Evolutionary conservation across 2,113 vertebrate genomes (phyloP), one percentile per base, ranked within the genome.

Genomic region (Otus sunia): DNA sequence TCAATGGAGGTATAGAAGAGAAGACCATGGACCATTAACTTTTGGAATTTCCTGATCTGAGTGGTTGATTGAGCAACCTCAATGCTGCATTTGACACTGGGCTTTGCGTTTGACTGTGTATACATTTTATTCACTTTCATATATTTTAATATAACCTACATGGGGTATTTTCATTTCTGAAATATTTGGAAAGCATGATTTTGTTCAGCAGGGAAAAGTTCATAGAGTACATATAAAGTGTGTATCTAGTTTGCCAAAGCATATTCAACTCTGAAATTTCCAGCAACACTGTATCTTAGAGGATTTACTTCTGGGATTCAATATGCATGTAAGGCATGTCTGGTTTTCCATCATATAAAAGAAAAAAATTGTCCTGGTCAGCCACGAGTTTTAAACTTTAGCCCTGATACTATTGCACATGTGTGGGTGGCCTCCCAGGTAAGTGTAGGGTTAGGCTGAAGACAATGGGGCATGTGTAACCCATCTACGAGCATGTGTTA

Each of bases 21-120:
- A 95, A 77, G 77, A 83, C 32, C 32, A 90, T 66, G 96, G 74
- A 47, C 77, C 91, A 92, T 95, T 95, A 96, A 88, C 86, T 87
- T 67, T 16, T 91, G 93, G 96, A 97, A 97, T 97, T 97, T 97
- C 96, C 96, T 96, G 96, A 90, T 90, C 62, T 92, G 71, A 93
- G 90, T 71, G 91, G 66, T 89, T 93, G 83, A 86, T 91, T 95
- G 90, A 95, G 19, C 71, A 96, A 79, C 56, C 56, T 95, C 72
- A 96, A 88, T 94, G 90, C 43, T 93, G 39, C 64, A 52, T 86
- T 95, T 94, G 62, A 92, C 1, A 12, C 27, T 75, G 39, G 45
- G 47, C 21, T 90, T 91, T 78, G 62, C 34, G 77, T 86, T 94
- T 86, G 58, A 32, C 37, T 0, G 0, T 69, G 34, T 32, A 49